These are phyloP conservation scores for Achlya flavicornis DNA, from an alignment of 2,888 invertebrate genomes.

Conservation along the genomic window DNA sequence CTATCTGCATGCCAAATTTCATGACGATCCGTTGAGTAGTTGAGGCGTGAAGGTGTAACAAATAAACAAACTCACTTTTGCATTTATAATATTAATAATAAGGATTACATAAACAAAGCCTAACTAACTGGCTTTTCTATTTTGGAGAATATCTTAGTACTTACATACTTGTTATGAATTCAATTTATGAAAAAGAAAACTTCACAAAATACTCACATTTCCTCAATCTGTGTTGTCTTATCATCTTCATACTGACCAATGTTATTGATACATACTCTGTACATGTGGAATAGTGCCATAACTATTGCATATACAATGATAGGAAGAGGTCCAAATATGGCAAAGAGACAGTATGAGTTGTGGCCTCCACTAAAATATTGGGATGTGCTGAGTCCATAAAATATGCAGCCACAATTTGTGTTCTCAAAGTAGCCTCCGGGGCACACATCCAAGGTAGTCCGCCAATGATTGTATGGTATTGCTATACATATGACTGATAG, in stretches of 20 bases:
- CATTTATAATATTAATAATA: too few species aligned
- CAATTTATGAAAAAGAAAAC: too few species aligned
- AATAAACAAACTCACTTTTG: too few species aligned
- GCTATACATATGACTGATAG: constrained; percentile 80
- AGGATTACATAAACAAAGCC: too few species aligned
- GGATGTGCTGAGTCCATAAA: constrained; percentile 85
- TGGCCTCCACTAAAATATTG: constrained; percentile 87
- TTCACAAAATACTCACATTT: constrained; percentile 65
- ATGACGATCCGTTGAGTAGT: too few species aligned
- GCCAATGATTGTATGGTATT: constrained; percentile 88
- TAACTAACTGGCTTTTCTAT: too few species aligned
- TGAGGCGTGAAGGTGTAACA: too few species aligned
- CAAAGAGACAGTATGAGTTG: constrained; percentile 86
- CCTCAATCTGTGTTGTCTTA: constrained; percentile 73
- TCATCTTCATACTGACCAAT: constrained; percentile 80
- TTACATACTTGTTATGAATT: too few species aligned
- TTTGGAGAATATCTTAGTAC: too few species aligned
- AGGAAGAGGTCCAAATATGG: constrained; percentile 86
- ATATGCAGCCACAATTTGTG: constrained; percentile 87
- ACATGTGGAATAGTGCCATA: constrained; percentile 88
- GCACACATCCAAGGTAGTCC: constrained; percentile 86
- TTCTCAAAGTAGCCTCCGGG: constrained; percentile 81
- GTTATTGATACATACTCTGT: constrained; percentile 86
- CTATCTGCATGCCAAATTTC: too few species aligned
- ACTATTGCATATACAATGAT: constrained; percentile 85